Base-by-base conservation (phyloP, 2,888 invertebrate genomes). In the Amiota minor region DNA sequence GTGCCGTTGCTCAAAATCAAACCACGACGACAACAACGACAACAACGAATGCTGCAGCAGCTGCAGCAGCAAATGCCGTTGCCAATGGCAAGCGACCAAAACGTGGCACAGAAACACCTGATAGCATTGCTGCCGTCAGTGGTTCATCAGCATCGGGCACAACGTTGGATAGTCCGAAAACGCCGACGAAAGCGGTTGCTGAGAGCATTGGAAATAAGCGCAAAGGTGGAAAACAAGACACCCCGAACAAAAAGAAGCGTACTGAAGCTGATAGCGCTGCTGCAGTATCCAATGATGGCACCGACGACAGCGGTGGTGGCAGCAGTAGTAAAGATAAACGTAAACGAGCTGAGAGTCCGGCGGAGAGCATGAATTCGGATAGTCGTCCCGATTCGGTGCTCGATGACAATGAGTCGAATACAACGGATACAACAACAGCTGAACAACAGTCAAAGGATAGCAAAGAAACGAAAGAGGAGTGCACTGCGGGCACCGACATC, bases 331-430 rank as follows among this genome's bases (percentile, higher is more conserved):
- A 92, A 78, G 92, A 92, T 72, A 92, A 92, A 80, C 89, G 92
- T 53, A 91, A 91, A 76, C 87, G 91, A 20, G 87, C 90, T 47
- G 91, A 91, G 76, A 96, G 96, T 90, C 96, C 96, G 14, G 93
- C 95, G 59, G 95, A 94, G 87, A 96, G 96, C 87, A 92, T 95
- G 75, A 95, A 95, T 64, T 95, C 96, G 77, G 96, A 96, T 86
- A 96, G 96, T 84, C 86, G 90, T 14, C 90, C 90, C 4, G 96
- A 95, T 83, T 94, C 96, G 59, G 93, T 95, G 67, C 93, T 95
- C 90, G 93, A 93, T 82, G 91, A 92, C 75, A 93, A 93, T 80
- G 91, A 90, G 80, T 88, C 88, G 10, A 91, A 91, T 74, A 89
- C 89, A n/a, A 90, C 88, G 46, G 90, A 90, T 73, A 88, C 89